phyloP scores from a whole-genome alignment of 2,797 vertebrate genomes.

The Tragopan temminckii region DNA sequence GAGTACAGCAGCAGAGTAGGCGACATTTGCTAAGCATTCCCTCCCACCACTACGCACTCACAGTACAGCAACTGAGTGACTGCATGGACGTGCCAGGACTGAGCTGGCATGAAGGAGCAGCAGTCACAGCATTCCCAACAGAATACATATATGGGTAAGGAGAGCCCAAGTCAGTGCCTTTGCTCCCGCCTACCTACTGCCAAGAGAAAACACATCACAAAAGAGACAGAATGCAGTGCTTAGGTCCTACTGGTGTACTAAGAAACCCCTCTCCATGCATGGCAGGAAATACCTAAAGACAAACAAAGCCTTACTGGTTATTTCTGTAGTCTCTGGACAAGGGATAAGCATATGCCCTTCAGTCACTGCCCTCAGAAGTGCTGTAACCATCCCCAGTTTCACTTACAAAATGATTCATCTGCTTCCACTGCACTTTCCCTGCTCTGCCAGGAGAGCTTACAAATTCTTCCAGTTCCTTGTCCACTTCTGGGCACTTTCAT shows the following conservation, averaged over 20 bases:
- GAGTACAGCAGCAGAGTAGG: neutral
- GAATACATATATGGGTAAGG: rapidly evolving
- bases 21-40: neutral
- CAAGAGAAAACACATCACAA: neutral
- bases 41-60: neutral
- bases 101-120: neutral
- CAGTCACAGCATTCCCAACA: neutral
- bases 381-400: neutral
- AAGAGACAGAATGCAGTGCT: neutral
- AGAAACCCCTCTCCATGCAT: neutral
- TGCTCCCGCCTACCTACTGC: neutral
- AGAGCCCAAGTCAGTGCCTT: neutral
- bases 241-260: neutral
- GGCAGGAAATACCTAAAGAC: neutral
- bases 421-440: neutral
- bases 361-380: neutral
- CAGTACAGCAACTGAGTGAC: neutral
- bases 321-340: neutral
- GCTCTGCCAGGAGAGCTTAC: neutral
- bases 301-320: neutral
- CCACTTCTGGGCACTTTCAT: neutral
- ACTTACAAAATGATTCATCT: neutral
- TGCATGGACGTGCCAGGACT: too few relatives aligned
- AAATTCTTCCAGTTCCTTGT: neutral
- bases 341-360: neutral